Evolutionary conservation across 2,888 invertebrate genomes (phyloP).

Genomic region (Chorisops tibialis): DNA sequence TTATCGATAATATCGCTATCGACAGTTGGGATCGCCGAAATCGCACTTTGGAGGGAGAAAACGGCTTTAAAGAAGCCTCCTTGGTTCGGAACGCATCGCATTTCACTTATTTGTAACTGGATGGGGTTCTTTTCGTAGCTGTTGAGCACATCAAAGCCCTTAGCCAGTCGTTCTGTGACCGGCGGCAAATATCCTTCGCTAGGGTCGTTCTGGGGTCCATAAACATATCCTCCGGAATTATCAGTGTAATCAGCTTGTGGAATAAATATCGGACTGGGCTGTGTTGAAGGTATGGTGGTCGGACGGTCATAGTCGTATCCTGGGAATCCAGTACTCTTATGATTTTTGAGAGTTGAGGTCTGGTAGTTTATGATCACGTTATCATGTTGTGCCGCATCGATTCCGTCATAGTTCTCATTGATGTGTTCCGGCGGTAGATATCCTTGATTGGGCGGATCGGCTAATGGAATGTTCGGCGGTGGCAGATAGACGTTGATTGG

Average conservation of each 20-base stretch:
- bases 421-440: slow-evolving; percentile 25
- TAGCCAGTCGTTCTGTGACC: slow-evolving; percentile 17
- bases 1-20: slow-evolving; percentile 47
- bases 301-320: slow-evolving; percentile 33
- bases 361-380: neutral
- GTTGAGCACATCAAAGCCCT: slow-evolving; percentile 23
- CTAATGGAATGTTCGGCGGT: slow-evolving; percentile 33
- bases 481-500: slow-evolving; percentile 30
- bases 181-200: slow-evolving; percentile 17
- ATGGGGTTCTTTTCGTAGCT: slow-evolving; percentile 34
- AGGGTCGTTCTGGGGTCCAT: slow-evolving; percentile 19
- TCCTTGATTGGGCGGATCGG: slow-evolving; percentile 12
- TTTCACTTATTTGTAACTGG: slow-evolving; percentile 45
- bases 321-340: neutral
- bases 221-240: slow-evolving; percentile 16
- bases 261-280: slow-evolving; percentile 5
- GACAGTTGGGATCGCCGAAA: slow-evolving; percentile 46
- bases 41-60: slow-evolving; percentile 48
- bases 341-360: neutral
- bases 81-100: slow-evolving; percentile 43
- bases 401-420: slow-evolving; percentile 13
- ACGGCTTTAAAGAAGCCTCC: slow-evolving; percentile 49
- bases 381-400: neutral
- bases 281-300: slow-evolving; percentile 1
- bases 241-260: slow-evolving; percentile 29